Evolutionary conservation across 2,888 invertebrate genomes (phyloP), one percentile per base, ranked within the genome.

Genomic region (Volucella inflata): DNA sequence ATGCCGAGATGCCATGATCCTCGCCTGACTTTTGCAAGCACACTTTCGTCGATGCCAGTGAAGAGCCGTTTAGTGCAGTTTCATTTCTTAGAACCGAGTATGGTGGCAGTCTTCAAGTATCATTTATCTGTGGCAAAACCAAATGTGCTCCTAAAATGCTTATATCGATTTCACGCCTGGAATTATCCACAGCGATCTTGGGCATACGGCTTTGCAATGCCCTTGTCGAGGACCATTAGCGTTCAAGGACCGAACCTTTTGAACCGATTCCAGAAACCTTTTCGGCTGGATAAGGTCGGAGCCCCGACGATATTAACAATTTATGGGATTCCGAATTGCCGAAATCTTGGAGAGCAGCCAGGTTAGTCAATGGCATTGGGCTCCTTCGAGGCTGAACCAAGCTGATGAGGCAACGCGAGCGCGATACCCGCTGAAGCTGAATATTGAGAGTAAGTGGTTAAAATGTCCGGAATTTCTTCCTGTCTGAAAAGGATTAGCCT

Each of bases 281-380:
- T 40, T 88, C 40, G 68, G 65, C 60, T 88, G 89, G 89, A 65
- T 89, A 14, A 44, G 76, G 42, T 87, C 88, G 11, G 88, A 89
- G 8, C 85, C 87, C 2, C 75, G 88, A 57, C 68, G 53, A 9
- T 75, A 79, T 17, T 74, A 82, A 30, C 80, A 87, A 65, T 88
- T 87, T 16, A 85, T 87, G 1, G 79, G 74, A 64, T 77, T 79
- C n/a, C 53, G 87, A 16, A 64, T 87, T 11, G 83, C 67, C 1
- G 83, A 87, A 48, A 80, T 87, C 9, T 79, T 78, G n/a, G 84
- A 87, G 14, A 78, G 21, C 12, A 82, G 72, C 14, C 71, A 78
- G 30, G 60, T 78, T 30, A 16, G 46, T n/a, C 65, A 74, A 68
- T 82, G 82, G 85, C 50, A 40, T 21, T 81, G 78, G 44, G 60